phyloP scores from a whole-genome alignment of 2,888 invertebrate species.

The Crossocerus cetratus region DNA sequence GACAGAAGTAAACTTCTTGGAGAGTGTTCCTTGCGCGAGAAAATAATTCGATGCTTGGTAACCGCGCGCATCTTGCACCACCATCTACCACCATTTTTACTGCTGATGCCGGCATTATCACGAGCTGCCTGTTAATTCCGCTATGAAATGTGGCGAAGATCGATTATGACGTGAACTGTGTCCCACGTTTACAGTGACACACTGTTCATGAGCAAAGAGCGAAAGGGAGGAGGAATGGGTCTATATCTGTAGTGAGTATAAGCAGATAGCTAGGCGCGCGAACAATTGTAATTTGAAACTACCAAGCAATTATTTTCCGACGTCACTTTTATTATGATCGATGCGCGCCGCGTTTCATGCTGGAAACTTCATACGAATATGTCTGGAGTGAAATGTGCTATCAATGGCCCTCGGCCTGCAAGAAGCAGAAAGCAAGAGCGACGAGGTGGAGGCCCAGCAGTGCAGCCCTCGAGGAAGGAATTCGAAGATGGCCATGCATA shows the following conservation, averaged over 20 bases:
- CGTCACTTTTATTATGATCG: not conserved
- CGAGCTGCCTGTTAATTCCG: constrained; percentile 23
- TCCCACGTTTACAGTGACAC: not conserved
- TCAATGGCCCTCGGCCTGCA: too few relatives aligned
- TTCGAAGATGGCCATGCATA: constrained; percentile 32
- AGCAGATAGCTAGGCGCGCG: not conserved
- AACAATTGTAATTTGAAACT: constrained; percentile 15
- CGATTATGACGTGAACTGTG: constrained; percentile 39
- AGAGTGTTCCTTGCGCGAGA: too few relatives aligned
- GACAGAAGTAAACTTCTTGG: too few relatives aligned
- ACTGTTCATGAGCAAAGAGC: too few relatives aligned
- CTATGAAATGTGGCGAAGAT: constrained; percentile 40
- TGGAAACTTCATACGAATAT: too few relatives aligned
- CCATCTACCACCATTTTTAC: too few relatives aligned
- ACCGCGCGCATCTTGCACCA: too few relatives aligned
- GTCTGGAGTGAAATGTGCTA: too few relatives aligned
- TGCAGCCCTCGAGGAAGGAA: constrained; percentile 18
- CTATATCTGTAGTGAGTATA: too few relatives aligned
- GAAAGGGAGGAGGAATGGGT: constrained; percentile 18
- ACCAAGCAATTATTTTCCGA: constrained; percentile 13
- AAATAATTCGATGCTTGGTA: too few relatives aligned
- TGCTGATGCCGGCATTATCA: constrained; percentile 25
- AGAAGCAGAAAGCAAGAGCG: too few relatives aligned
- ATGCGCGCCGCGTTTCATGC: not conserved
- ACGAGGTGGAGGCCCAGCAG: too few relatives aligned